Base-by-base conservation (phyloP, 2,113 vertebrate genomes). In the Antennarius striatus region DNA sequence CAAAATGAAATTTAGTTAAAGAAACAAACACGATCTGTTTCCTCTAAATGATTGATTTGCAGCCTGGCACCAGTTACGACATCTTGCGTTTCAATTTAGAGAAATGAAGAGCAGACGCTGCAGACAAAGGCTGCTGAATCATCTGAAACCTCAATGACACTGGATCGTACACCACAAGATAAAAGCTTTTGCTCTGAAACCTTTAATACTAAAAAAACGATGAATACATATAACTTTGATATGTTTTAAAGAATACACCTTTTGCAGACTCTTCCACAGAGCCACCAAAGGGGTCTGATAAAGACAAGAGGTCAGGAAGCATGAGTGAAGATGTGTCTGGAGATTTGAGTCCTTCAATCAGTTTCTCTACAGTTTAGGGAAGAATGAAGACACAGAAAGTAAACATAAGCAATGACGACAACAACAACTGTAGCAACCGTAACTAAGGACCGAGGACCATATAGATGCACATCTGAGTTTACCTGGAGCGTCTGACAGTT, bases 261-360 rank as follows among this genome's bases (percentile, higher is more conserved):
- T 92, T 91, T 55, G 75, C 85, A 49, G 88, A 81, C 55, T 91
- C 89, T 28, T 97, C 95, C 10, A 95, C 84, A 12, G 95, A 91
- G 82, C 95, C 96, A 69, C 96, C 95, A 63, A 99, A 99, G 79
- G 97, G 98, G 85, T 99, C 97, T 29, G 94, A 92, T 67, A 98
- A 90, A 68, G 96, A 96, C 87, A 98, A 92, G 77, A 98, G 93
- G 71, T 98, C 95, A 10, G 96, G 95, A 72, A 98, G 96, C 93
- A 98, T 92, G 75, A 98, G 95, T 0, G 95, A 94, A 69, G 96
- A 93, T 36, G 94, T 93, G 73, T 99, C 97, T 48, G 98, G 98
- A 92, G 96, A 98, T 91, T 98, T 98, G 77, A 99, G 95, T 81
- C 98, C 97, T 92, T 99, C 97, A 75, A 99, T 99, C 89, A 99